A percentile compares a stretch with the other conserved stretches of the same genome.
These are phyloP conservation scores for Ceratina japonica DNA, from an alignment of 1,140 invertebrate genomes.

Conservation along the genomic window DNA sequence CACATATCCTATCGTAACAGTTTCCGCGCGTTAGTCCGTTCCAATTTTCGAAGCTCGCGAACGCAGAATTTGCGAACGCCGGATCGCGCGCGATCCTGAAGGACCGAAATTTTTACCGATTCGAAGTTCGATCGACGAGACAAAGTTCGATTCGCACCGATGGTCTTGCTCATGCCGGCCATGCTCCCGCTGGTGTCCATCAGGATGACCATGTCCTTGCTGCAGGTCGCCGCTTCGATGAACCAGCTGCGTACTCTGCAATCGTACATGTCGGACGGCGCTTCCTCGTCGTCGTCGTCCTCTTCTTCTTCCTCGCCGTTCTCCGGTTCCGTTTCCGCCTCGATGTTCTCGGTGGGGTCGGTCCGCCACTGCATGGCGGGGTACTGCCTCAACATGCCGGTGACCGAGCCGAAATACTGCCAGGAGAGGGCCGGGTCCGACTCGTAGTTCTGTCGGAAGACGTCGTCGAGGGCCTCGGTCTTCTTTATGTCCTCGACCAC, in stretches of 20 bases:
- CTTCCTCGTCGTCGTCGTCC: conserved; percentile 56
- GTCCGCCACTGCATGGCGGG: conserved; percentile 84
- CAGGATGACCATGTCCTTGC: conserved; percentile 98
- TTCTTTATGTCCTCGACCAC: conserved; percentile 89
- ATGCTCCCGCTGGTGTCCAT: conserved; percentile 98
- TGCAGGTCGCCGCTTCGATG: conserved; percentile 97
- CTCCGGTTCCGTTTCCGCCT: conserved; percentile 51
- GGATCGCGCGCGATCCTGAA: no score
- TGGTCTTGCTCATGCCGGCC: conserved; percentile 91
- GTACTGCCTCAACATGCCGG: conserved; percentile 94
- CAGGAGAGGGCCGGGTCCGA: conserved; percentile 93
- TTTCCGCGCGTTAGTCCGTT: background rate
- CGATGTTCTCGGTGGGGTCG: conserved; percentile 68
- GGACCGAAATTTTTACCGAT: no score
- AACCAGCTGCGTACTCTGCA: conserved; percentile 95
- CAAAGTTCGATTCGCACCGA: conserved; percentile 76
- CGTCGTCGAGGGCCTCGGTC: conserved; percentile 91
- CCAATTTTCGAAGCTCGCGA: background rate
- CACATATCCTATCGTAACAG: background rate
- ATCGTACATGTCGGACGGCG: conserved; percentile 87
- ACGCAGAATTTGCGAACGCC: background rate
- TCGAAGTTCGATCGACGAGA: background rate
- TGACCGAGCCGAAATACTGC: conserved; percentile 97
- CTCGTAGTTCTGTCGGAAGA: conserved; percentile 92
- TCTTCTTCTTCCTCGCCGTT: background rate